Evolutionary conservation across 2,113 vertebrate genomes (phyloP), one percentile per base, ranked within the genome.

Genomic region (Melozone crissalis): DNA sequence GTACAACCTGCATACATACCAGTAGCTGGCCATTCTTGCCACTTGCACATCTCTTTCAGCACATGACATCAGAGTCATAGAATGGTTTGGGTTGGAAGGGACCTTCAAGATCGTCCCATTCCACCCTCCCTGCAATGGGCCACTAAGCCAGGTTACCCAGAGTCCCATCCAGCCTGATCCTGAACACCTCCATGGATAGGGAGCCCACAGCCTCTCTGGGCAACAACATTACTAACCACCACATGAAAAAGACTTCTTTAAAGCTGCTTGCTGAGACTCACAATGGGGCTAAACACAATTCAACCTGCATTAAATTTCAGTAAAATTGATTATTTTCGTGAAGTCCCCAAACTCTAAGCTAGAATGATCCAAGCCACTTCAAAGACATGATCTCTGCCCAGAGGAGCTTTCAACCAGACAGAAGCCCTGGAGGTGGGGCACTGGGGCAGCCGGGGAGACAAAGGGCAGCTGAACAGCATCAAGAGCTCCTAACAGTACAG

Each of bases 391-490:
- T 80, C n/a, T 74, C 72, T 93, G 92, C 83, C 72, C 63, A 49
- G 33, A 92, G 75, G 55, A 92, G 71, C 74, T 93, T 95, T 95
- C 37, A 83, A 33, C 19, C 62, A 90, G 79, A 49, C 63, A 92
- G 85, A 90, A 93, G 59, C 83, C 90, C 86, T 1, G 47, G 71
- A 94, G 93, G 80, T 92, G 49, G 66, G 62, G 68, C 72, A 51
- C 0, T 2, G 8, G 66, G 67, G 59, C 7, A 5, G 33, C 55
- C 1, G 0, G 13, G 55, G 44, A 77, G 63, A 79, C 75, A 95
- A 97, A 95, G 78, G 63, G 55, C 90, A 74, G n/a, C 39, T 20
- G 37, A 59, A 39, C 55, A 46, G 37, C 84, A 82, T 35, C 61
- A 55, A 59, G 81, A 84, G 18, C 57, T 95, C 84, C 77, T 61